Evolutionary conservation across 2,797 vertebrate species (phyloP).

Genomic region (Peromyscus attwateri): DNA sequence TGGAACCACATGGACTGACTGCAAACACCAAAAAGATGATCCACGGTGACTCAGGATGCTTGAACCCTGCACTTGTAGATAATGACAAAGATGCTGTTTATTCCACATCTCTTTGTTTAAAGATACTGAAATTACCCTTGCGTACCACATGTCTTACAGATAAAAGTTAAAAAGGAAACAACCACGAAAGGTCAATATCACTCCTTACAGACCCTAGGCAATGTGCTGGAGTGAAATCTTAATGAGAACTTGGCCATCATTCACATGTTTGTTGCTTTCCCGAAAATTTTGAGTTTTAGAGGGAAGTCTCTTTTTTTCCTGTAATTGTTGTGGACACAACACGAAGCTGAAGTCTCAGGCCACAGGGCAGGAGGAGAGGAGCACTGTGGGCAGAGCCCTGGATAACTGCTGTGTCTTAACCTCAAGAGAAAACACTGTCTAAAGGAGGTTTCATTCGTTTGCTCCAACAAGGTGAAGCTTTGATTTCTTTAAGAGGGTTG

Average conservation of each 20-base stretch:
- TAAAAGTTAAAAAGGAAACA: conserved; percentile 35
- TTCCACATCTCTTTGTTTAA: conserved; percentile 36
- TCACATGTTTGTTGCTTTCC: conserved; percentile 50
- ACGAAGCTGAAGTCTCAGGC: neutral
- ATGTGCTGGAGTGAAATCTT: conserved; percentile 1
- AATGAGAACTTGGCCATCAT: conserved; percentile 2
- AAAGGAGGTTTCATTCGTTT: neutral
- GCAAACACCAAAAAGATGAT: conserved; percentile 45
- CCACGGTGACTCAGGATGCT: neutral
- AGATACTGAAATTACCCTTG: conserved; percentile 44
- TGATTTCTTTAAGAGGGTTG: neutral
- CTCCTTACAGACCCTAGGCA: conserved; percentile 49
- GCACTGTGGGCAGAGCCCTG: neutral
- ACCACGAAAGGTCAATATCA: conserved; percentile 11
- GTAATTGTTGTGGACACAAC: neutral
- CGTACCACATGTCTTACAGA: conserved; percentile 30
- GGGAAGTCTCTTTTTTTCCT: neutral
- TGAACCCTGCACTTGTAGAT: neutral
- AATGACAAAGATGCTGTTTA: conserved; percentile 62
- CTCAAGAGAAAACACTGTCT: neutral
- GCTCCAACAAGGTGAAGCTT: neutral
- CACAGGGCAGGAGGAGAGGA: neutral
- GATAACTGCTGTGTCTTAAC: neutral
- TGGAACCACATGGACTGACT: conserved; percentile 60
- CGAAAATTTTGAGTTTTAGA: conserved; percentile 19